Evolutionary conservation across 2,888 invertebrate genomes (phyloP).

Genomic region (Ormyrus labotus): DNA sequence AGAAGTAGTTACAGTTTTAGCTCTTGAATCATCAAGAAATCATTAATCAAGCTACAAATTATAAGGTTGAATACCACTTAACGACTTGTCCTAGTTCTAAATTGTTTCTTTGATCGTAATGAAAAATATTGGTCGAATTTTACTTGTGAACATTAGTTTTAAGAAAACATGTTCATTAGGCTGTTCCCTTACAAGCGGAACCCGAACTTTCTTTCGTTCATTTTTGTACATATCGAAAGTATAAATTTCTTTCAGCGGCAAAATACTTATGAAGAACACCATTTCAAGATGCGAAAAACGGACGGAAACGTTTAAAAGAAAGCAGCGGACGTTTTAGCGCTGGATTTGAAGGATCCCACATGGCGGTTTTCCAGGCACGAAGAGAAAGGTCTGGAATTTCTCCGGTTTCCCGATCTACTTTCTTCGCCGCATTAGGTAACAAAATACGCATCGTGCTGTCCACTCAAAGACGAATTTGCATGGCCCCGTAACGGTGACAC

Average conservation of each 20-base stretch:
- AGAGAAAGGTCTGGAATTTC: slow-evolving; percentile 43
- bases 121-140: slow-evolving; percentile 15
- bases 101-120: slow-evolving; percentile 25
- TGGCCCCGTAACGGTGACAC: slow-evolving; percentile 61
- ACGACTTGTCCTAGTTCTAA: slow-evolving; percentile 33
- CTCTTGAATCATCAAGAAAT: slow-evolving; percentile 52
- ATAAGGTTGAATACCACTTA: slow-evolving; percentile 23
- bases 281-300: too few relatives aligned
- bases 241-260: too few relatives aligned
- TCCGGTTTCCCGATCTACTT: slow-evolving; percentile 50
- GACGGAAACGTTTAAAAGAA: too few relatives aligned
- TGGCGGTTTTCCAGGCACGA: slow-evolving; percentile 27
- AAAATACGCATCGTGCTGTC: slow-evolving; percentile 39
- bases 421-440: slow-evolving; percentile 41
- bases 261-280: too few relatives aligned
- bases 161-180: too few relatives aligned
- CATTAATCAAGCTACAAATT: slow-evolving; percentile 54
- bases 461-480: slow-evolving; percentile 63
- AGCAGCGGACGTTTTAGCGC: too few relatives aligned
- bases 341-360: too few relatives aligned
- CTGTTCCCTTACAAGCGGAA: too few relatives aligned
- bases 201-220: too few relatives aligned
- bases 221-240: too few relatives aligned
- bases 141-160: too few relatives aligned
- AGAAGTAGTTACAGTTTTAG: slow-evolving; percentile 45